Base-by-base conservation (phyloP, 2,113 vertebrate species). In the Equus quagga region DNA sequence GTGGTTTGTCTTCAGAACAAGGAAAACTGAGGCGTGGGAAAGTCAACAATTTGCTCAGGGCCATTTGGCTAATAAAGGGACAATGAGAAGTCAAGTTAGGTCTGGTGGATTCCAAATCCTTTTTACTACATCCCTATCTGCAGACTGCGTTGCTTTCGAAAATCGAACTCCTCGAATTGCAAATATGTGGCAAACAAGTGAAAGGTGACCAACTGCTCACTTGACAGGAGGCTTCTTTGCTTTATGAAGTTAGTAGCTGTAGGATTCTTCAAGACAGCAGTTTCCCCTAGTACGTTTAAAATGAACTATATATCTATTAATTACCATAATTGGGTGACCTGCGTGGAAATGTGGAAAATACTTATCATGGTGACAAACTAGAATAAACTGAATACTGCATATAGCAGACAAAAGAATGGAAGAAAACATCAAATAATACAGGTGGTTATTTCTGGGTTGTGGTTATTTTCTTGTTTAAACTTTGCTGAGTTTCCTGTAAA, bases 211-310 rank as follows among this genome's bases (percentile, higher is more conserved):
- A 49, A 56, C 51, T 54, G 51, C 51, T 54, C 51, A 54, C 36
- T 81, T 64, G 51, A 24, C 54, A 28, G 84, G 87, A 91, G 13
- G 51, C 76, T 49, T 56, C 36, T 46, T 83, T 49, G 8, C 46
- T 80, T 92, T 88, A 41, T 41, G 28, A 84, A 89, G 70, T 65
- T n/a, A 94, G 82, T 91, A 80, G 51, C 13, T 82, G 11, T 56
- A 89, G 41, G 14, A 58, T n/a, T 92, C 79, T 91, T 96, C 14
- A 93, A 80, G 92, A 82, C n/a, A 65, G 62, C 31, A 24, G 49
- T 44, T 80, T 65, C 12, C 44, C 46, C 7, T 41, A 51, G 21
- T 46, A 62, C 19, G 28, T 83, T 89, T 54, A 24, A 89, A 96
- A 73, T 62, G 67, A 86, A 33, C 13, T 51, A 3, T 19, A 2